Base-by-base conservation (phyloP, 2,113 vertebrate genomes). In the Caranx melampygus region DNA sequence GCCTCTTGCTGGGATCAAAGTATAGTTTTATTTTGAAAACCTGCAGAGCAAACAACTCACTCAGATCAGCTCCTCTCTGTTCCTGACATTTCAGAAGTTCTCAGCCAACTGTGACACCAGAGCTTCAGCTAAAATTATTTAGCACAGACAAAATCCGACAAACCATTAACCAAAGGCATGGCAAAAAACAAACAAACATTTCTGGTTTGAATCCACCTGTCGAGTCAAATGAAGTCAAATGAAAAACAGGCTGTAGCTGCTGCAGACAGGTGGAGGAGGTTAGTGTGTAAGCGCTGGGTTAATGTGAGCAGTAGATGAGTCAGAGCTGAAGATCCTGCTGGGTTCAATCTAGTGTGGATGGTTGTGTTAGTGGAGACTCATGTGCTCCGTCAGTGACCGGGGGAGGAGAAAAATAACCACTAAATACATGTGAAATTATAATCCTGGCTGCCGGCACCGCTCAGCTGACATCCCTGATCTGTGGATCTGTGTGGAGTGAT, bases 301-400 rank as follows among this genome's bases (percentile, higher is more conserved):
- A 63, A 11, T 54, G 42, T 2, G 58, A 69, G 70, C 75, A 35
- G 75, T 33, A 63, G 75, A 74, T 84, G 75, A 78, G 70, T 79
- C 76, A 79, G 12, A 68, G 76, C 82, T 54, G 52, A 51, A 47
- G 34, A 55, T 40, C 82, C 76, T 40, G 76, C 82, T 79, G 82
- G 51, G 72, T 64, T 66, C 31, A 34, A 26, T 33, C 3, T 9
- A 40, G 54, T n/a, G 11, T 51, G 57, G 63, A 73, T 0, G 47
- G 47, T 12, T 49, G 67, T 52, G 35, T 26, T 40, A 18, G 62
- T 60, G n/a, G 47, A 67, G 74, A 64, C 66, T 77, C 81, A 78
- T 67, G 55, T 6, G 40, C 51, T 33, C 47, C 1, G 33, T 40
- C 21, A 58, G 59, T 10, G 26, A 35, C 44, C 8, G 37, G 21